Base-by-base conservation (phyloP, 1,140 invertebrate species). In the Elymnias hypermnestra region DNA sequence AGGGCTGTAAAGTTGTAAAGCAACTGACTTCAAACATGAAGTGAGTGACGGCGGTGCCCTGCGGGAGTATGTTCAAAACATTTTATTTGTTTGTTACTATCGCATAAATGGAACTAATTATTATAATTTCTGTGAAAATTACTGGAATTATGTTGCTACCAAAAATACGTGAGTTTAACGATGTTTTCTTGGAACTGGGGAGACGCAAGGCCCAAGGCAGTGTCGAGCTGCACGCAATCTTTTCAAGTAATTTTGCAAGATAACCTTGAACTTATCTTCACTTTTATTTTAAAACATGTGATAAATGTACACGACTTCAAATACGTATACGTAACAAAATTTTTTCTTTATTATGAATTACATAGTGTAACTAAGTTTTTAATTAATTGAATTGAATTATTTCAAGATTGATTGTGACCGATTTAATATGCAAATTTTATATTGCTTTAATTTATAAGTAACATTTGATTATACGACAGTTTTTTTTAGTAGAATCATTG, bases 81-180 rank as follows among this genome's bases (percentile, higher is more conserved):
- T 79, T 85, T 83, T 82, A 85, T 83, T 82, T 85, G 78, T 85
- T 85, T 85, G 79, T 83, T 85, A 71, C 73, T 71, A 72, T 72
- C 47, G 66, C 76, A 75, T 85, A 85, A 85, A 85, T 69, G 69
- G 63, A 63, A 58, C 69, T 83, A 82, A 85, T 85, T 83, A 85
- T 85, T 72, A 83, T 83, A 83, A 85, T 85, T 83, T 81, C 66
- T 60, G 62, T 70, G 56, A 60, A 81, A 79, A 85, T 85, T 74
- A 85, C 78, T 74, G 73, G 74, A 73, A 85, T 85, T 85, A 85
- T 76, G 65, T 67, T 73, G 82, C 82, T 85, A 85, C 82, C 82
- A 83, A 85, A 85, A 72, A 83, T 83, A 82, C 78, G 75, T 81
- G 74, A 77, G 70, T 85, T 83, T 83, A 83, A 85, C 78, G 76